Percentiles rank a stretch among this genome's conserved stretches.
These are phyloP conservation scores for Zosterops hypoxanthus DNA, from an alignment of 2,113 vertebrate genomes.

Conservation along the genomic window DNA sequence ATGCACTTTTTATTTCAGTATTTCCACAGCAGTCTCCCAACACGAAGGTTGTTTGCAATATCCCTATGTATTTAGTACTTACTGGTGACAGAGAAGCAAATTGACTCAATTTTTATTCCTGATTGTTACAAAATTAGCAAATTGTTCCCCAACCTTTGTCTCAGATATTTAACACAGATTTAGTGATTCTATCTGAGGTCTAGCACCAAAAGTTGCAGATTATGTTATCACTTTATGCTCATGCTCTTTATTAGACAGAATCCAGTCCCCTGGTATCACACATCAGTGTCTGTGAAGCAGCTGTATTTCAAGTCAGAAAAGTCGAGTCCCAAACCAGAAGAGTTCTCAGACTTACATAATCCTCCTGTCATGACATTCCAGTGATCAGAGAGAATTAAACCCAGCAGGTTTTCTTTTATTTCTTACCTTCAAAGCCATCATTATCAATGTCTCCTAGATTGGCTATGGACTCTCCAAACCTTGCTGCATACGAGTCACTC, in stretches of 20 bases:
- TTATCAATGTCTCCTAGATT: constrained; percentile 94
- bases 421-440: constrained; percentile 90
- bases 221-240: neutral
- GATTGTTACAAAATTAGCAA: neutral
- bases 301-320: neutral
- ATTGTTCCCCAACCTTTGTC: neutral
- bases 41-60: neutral
- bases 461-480: constrained; percentile 91
- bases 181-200: neutral
- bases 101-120: neutral
- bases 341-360: neutral
- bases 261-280: neutral
- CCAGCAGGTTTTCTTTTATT: neutral
- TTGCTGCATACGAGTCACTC: constrained; percentile 84
- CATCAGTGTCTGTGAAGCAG: neutral
- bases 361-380: neutral
- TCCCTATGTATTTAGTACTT: neutral
- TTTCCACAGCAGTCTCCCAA: neutral
- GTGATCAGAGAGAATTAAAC: neutral
- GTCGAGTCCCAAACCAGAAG: neutral
- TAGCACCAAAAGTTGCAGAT: neutral
- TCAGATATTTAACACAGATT: neutral
- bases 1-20: neutral
- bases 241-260: neutral
- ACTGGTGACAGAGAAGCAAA: neutral